These are phyloP conservation scores for Amphibalanus amphitrite DNA, from an alignment of 1,140 invertebrate species.

Conservation along the genomic window DNA sequence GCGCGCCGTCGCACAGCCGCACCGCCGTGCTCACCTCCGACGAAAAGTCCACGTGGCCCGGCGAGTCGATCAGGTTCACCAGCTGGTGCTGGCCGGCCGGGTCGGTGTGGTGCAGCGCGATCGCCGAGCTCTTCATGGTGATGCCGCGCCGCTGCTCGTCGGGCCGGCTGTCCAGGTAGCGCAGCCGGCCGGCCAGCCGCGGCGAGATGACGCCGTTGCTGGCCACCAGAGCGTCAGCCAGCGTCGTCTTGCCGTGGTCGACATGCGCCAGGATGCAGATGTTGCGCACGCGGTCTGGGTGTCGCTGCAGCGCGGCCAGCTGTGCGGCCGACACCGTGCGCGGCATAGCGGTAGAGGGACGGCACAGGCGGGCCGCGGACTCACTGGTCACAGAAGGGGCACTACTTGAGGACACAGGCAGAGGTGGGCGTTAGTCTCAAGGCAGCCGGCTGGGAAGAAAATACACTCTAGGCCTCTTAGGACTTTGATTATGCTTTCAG, in stretches of 20 bases:
- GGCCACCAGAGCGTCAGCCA: constrained; percentile 86
- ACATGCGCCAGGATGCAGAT: constrained; percentile 98
- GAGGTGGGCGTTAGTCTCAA: too few species aligned
- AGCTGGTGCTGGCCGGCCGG: constrained; percentile 27
- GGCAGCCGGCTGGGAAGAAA: too few species aligned
- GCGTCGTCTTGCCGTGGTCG: constrained; percentile 97
- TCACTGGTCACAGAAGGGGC: too few species aligned
- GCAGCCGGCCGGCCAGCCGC: constrained; percentile 72
- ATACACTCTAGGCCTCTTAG: too few species aligned
- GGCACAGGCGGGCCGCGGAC: too few species aligned
- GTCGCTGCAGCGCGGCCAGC: constrained; percentile 45
- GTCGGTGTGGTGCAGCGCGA: constrained; percentile 54
- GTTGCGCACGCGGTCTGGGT: constrained; percentile 62
- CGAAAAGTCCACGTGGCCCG: constrained; percentile 97
- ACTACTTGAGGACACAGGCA: too few species aligned
- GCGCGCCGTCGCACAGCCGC: constrained; percentile 85
- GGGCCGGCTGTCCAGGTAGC: constrained; percentile 47
- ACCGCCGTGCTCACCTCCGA: constrained; percentile 73
- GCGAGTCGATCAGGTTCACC: constrained; percentile 94
- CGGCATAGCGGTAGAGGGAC: too few species aligned
- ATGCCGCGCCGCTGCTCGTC: constrained; percentile 96
- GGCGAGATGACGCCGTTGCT: constrained; percentile 92
- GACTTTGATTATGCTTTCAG: too few species aligned
- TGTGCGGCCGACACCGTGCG: constrained; percentile 17
- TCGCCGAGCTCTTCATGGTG: constrained; percentile 97